Conservation (phyloP, 2,113 vertebrate species). For the Aix galericulata region DNA sequence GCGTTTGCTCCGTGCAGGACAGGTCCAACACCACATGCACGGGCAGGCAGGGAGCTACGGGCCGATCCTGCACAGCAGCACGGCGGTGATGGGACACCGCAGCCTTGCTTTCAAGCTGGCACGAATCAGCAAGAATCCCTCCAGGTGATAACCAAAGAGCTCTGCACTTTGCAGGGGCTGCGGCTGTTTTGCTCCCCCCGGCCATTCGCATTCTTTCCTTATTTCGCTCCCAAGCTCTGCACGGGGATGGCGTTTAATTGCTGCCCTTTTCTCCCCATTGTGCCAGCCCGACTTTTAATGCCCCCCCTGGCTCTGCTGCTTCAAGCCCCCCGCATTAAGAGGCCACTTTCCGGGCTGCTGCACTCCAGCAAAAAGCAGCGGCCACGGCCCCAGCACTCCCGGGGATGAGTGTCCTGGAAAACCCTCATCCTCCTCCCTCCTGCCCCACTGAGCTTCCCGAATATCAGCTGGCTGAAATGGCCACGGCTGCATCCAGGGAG, state of each 20-base stretch:
- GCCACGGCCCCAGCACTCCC: accelerated
- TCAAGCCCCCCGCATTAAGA: not conserved
- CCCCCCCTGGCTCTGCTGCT: accelerated
- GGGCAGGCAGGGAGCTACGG: not conserved
- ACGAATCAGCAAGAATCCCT: not conserved
- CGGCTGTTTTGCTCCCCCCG: not conserved
- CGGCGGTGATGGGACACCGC: not conserved
- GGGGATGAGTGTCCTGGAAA: not conserved
- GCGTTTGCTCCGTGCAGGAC: not conserved
- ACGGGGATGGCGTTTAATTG: not conserved
- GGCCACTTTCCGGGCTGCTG: not conserved
- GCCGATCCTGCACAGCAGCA: accelerated
- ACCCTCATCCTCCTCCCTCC: not conserved
- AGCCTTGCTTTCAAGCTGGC: not conserved
- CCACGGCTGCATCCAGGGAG: accelerated
- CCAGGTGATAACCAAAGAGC: not conserved
- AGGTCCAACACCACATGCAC: accelerated
- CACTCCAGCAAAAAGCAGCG: not conserved
- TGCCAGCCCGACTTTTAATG: not conserved
- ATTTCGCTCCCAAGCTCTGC: not conserved
- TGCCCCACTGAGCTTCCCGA: not conserved
- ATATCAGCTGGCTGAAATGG: accelerated
- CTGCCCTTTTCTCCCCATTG: not conserved
- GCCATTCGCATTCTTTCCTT: not conserved
- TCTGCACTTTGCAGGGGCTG: not conserved